Evolutionary conservation across 2,888 invertebrate genomes (phyloP).

Genomic region (Xestia xanthographa): DNA sequence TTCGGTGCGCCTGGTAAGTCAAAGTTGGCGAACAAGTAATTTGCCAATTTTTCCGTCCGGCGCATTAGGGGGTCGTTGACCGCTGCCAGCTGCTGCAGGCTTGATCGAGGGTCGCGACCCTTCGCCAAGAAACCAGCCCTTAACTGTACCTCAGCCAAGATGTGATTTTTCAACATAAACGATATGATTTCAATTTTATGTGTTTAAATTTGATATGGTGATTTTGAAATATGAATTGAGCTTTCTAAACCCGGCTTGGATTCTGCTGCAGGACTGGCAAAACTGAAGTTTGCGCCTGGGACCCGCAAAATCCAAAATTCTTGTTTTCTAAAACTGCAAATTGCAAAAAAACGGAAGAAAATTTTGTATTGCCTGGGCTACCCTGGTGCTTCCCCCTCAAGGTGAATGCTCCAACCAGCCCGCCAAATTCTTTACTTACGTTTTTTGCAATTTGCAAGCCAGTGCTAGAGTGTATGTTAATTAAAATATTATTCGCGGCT

Average conservation of each 20-base stretch:
- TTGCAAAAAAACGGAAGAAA: too few species aligned
- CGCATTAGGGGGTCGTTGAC: conserved; percentile 83
- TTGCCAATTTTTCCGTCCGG: conserved; percentile 64
- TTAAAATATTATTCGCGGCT: too few species aligned
- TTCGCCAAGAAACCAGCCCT: conserved; percentile 71
- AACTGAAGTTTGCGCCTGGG: too few species aligned
- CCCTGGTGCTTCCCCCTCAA: too few species aligned
- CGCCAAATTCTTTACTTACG: too few species aligned
- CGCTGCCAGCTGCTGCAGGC: conserved; percentile 75
- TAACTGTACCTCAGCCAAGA: conserved; percentile 60
- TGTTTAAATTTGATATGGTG: conserved; percentile 4
- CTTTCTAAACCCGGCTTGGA: not conserved
- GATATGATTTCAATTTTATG: conserved; percentile 18
- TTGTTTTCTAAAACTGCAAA: too few species aligned
- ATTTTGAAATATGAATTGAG: conserved; percentile 10
- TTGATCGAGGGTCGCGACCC: conserved; percentile 75
- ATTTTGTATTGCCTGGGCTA: too few species aligned
- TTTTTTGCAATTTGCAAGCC: too few species aligned
- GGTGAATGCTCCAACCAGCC: too few species aligned
- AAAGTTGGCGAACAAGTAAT: conserved; percentile 64
- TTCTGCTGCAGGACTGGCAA: not conserved
- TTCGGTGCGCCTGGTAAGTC: conserved; percentile 49
- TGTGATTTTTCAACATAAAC: conserved; percentile 53
- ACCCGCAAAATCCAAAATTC: not conserved
- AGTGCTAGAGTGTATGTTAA: too few species aligned